A percentile compares a stretch with the other conserved stretches of the same genome.
phyloP scores from a whole-genome alignment of 2,113 vertebrate genomes.

The Tapirus terrestris region DNA sequence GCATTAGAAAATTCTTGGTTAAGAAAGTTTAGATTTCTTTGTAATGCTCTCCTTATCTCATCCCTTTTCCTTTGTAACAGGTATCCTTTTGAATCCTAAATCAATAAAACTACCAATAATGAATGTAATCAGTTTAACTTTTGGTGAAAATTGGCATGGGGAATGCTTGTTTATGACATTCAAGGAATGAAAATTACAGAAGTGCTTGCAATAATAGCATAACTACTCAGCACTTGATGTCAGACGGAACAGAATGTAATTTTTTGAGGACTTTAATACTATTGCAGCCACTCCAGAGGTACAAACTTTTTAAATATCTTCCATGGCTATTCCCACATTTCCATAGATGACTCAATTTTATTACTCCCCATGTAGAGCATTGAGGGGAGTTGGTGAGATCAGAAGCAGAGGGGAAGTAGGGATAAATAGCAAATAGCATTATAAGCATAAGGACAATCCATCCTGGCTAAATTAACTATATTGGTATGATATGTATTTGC shows the following conservation, averaged over 20 bases:
- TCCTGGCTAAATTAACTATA: neutral
- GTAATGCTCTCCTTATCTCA: neutral
- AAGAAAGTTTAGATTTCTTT: neutral
- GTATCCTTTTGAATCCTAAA: neutral
- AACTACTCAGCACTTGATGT: neutral
- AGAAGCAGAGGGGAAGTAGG: neutral
- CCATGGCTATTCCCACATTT: neutral
- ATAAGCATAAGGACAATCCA: neutral
- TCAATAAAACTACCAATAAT: constrained; percentile 3
- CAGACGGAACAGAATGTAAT: neutral
- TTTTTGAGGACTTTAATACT: neutral
- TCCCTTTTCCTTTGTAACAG: neutral
- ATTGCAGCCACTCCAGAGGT: neutral
- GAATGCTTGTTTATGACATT: neutral
- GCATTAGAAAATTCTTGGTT: neutral
- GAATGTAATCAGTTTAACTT: neutral
- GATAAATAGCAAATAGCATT: neutral
- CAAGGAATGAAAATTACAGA: neutral
- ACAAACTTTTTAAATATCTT: neutral
- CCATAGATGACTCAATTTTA: neutral
- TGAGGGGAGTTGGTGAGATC: neutral
- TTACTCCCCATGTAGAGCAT: neutral
- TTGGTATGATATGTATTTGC: neutral
- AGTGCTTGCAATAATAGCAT: neutral
- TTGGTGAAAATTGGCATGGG: neutral